Base-by-base conservation (phyloP, 1,140 invertebrate genomes). In the Diachasma alloeum region DNA sequence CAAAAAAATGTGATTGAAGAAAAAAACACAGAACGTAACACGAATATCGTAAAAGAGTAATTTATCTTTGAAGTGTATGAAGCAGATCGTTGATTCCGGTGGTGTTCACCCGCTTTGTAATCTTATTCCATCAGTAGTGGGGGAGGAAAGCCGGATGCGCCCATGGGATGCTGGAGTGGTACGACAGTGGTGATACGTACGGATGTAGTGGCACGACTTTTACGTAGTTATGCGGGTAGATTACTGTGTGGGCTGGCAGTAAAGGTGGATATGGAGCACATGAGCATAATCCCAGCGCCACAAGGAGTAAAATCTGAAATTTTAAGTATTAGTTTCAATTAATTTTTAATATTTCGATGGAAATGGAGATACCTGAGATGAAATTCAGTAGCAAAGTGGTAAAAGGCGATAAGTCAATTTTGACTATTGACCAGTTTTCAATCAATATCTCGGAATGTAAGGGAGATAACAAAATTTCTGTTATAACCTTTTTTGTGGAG, bases 171-270 rank as follows among this genome's bases (percentile, higher is more conserved):
- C 68, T 31, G 17, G 78, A 39, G 8, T 63, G 78, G 72, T 83
- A 83, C 15, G 79, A 56, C 17, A 82, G 22, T 13, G 82, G 82
- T 15, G 72, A 11, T 13, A 59, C 48, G 10, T 66, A 26, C 4
- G 81, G 36, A 31, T 83, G 75, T 4, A 81, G 24, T 9, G 81
- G 81, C 11, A 81, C 39, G 0, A 80, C 56, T 37, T 81, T 83
- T 0, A 78, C 53, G 74, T 82, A 83, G 10, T 74, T 42, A 10
- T 78, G 63, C 15, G 81, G 36, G 31, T 82, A 81, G 37, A 78
- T 36, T 24, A 81, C 0, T 22, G 37, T 42, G 67, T 74, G 73
- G 6, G 31, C 31, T 37, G 59, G 67, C 11, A 67, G 1, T 31
- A 31, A 31, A 0, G 73, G 73, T 44, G 73, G 73, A 68, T 68